Percentiles rank a stretch among this genome's conserved stretches.
phyloP scores from a whole-genome alignment of 2,888 invertebrate species.

The Brachypalpus laphriformis region DNA sequence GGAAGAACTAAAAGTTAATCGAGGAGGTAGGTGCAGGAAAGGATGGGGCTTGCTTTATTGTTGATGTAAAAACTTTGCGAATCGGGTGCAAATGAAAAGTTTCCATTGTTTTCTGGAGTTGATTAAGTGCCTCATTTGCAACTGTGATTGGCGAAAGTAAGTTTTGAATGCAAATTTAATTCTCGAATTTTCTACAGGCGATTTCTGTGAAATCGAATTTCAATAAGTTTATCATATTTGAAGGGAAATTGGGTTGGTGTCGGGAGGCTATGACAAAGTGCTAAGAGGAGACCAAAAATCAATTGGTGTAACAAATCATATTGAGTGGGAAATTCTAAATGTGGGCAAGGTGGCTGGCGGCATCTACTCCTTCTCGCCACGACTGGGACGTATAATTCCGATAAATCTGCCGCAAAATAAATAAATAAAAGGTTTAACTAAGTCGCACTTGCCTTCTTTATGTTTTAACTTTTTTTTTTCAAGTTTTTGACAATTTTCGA shows the following conservation, averaged over 20 bases:
- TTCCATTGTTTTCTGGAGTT: constrained; percentile 66
- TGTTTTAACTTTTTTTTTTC: too few species aligned
- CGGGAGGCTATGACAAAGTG: neutral
- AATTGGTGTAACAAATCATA: neutral
- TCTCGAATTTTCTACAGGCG: constrained; percentile 20
- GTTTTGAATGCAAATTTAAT: constrained; percentile 66
- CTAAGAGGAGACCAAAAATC: neutral
- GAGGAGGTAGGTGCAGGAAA: neutral
- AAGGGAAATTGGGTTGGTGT: neutral
- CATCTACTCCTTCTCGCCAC: too few species aligned
- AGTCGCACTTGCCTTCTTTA: too few species aligned
- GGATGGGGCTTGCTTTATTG: constrained; percentile 37
- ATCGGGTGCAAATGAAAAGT: constrained; percentile 65
- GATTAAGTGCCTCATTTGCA: constrained; percentile 74
- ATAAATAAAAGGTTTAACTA: too few species aligned
- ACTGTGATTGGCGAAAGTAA: constrained; percentile 59
- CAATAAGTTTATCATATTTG: constrained; percentile 35
- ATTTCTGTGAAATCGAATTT: constrained; percentile 44
- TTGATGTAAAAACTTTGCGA: constrained; percentile 70
- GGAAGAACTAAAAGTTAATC: constrained; percentile 46
- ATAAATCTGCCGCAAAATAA: too few species aligned
- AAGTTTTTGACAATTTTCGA: too few species aligned
- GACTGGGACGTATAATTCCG: too few species aligned
- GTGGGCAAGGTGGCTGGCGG: too few species aligned
- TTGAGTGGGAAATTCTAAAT: neutral